Evolutionary conservation across 2,113 vertebrate genomes (phyloP).

Genomic region (Ochotona curzoniae): DNA sequence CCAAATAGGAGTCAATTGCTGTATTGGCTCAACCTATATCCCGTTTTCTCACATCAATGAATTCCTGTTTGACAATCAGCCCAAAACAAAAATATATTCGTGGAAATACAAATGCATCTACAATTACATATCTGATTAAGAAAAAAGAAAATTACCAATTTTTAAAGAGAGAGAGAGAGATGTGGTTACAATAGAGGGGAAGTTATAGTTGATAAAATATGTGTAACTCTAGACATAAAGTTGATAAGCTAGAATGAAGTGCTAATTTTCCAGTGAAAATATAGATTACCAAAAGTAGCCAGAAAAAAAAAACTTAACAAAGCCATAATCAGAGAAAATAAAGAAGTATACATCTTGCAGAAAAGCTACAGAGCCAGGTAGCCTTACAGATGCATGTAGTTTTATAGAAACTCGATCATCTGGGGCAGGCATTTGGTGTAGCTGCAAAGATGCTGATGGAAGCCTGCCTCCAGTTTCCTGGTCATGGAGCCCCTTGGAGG

Average conservation of each 20-base stretch:
- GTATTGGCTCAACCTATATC: neutral
- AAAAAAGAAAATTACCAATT: neutral
- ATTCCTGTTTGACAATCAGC: conserved; percentile 24
- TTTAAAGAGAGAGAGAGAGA: neutral
- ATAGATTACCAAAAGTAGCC: conserved; percentile 27
- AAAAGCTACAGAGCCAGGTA: neutral
- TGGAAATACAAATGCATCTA: neutral
- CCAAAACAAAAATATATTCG: neutral
- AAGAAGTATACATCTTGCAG: neutral
- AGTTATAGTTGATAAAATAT: neutral
- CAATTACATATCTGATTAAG: neutral
- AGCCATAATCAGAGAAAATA: neutral
- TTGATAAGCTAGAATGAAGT: neutral
- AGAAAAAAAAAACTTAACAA: conserved; percentile 17
- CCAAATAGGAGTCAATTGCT: neutral
- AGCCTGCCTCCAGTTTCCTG: too few species aligned
- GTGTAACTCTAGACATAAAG: conserved; percentile 24
- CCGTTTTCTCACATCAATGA: neutral
- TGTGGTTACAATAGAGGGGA: neutral
- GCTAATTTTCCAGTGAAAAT: conserved; percentile 39
- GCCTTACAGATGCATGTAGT: neutral
- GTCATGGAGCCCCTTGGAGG: too few species aligned
- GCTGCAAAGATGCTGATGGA: too few species aligned
- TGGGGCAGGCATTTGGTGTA: too few species aligned
- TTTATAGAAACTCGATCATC: neutral